Evolutionary conservation across 1,140 invertebrate genomes (phyloP).

Genomic region (Eueides isabella): DNA sequence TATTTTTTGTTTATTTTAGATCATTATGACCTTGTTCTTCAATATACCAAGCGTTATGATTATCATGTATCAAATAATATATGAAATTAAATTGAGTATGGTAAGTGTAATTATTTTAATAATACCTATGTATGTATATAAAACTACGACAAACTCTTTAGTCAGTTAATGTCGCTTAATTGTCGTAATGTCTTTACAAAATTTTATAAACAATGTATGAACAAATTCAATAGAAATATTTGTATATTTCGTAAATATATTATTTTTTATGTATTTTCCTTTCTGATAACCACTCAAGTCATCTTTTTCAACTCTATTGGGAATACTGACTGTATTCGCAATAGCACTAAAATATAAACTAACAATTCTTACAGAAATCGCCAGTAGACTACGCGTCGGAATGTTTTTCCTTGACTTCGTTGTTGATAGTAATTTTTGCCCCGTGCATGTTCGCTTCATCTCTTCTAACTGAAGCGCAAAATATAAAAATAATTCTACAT

Average conservation of each 20-base stretch:
- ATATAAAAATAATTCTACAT: conserved; percentile 1
- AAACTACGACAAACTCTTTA: no score
- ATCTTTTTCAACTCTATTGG: no score
- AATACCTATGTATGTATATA: neutral
- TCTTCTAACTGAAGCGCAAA: neutral
- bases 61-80: neutral
- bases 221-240: no score
- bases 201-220: no score
- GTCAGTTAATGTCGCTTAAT: no score
- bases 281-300: no score
- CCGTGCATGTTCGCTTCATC: neutral
- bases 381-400: neutral
- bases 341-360: neutral
- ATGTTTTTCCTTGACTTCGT: neutral
- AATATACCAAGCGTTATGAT: neutral
- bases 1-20: neutral
- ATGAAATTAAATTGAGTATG: neutral
- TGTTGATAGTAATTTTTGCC: conserved; percentile 1
- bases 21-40: neutral
- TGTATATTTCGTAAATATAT: no score
- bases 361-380: neutral
- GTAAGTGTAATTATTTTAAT: neutral
- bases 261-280: no score
- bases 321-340: neutral
- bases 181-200: no score